Conservation (phyloP, 2,113 vertebrate species). For the Saguinus imperator region DNA sequence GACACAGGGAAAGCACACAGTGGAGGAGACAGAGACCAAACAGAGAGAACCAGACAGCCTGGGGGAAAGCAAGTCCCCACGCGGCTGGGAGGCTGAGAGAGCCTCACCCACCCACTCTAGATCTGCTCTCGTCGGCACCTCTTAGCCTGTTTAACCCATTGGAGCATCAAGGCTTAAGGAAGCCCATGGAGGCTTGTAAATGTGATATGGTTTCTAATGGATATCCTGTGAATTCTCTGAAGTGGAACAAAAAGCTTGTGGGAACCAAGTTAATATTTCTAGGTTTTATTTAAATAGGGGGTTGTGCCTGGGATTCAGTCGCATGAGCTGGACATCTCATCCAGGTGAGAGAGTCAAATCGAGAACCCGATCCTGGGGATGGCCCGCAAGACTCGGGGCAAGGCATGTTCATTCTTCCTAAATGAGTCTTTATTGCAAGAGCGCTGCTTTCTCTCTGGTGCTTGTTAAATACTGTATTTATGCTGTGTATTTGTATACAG, state of each 20-base stretch:
- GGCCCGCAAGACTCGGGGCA: background rate
- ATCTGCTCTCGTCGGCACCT: background rate
- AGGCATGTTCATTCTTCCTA: slow-evolving; percentile 59
- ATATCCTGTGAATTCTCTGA: slow-evolving; percentile 43
- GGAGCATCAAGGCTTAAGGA: background rate
- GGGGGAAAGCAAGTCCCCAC: background rate
- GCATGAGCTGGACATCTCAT: slow-evolving; percentile 36
- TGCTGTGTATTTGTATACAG: slow-evolving; percentile 67
- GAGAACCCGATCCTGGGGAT: slow-evolving; percentile 51
- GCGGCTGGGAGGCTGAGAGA: background rate
- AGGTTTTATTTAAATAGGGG: slow-evolving; percentile 31
- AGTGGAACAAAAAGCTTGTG: background rate
- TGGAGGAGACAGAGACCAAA: background rate
- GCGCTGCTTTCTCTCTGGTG: slow-evolving; percentile 25
- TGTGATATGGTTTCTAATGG: slow-evolving; percentile 54
- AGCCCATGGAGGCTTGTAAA: background rate
- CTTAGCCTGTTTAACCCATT: background rate
- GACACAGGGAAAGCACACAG: background rate
- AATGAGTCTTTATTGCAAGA: slow-evolving; percentile 74
- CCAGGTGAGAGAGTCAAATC: slow-evolving; percentile 45
- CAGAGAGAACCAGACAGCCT: background rate
- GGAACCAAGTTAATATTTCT: slow-evolving; percentile 48
- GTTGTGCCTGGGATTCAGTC: slow-evolving; percentile 10
- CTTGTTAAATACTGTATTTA: slow-evolving; percentile 80
- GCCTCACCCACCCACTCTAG: too few species aligned